Evolutionary conservation across 2,888 invertebrate species (phyloP).

Genomic region (Lochmaea capreae): DNA sequence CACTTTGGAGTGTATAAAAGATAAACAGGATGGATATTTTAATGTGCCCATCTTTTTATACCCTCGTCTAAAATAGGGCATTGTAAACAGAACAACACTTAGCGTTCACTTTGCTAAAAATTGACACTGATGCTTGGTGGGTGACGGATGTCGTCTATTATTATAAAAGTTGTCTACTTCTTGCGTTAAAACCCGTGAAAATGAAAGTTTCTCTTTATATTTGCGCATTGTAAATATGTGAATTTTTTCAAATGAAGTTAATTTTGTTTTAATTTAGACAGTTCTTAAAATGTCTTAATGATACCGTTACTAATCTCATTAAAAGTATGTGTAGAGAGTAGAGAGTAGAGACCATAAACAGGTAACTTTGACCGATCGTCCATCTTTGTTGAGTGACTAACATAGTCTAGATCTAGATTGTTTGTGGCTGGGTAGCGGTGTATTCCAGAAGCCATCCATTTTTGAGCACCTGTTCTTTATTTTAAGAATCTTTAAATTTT

Average conservation of each 20-base stretch:
- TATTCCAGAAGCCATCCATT: too few species aligned
- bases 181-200: constrained; percentile 44
- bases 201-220: constrained; percentile 43
- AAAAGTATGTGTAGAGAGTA: too few species aligned
- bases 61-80: constrained; percentile 57
- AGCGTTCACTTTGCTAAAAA: constrained; percentile 49
- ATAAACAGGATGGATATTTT: constrained; percentile 53
- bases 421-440: too few species aligned
- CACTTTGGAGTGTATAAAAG: constrained; percentile 56
- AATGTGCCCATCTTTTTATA: constrained; percentile 57
- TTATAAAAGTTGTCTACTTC: constrained; percentile 42
- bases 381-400: too few species aligned
- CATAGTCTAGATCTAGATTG: too few species aligned
- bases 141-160: constrained; percentile 43
- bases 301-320: too few species aligned
- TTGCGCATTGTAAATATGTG: neutral
- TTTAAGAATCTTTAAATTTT: too few species aligned
- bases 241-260: neutral
- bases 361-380: too few species aligned
- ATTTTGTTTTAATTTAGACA: too few species aligned
- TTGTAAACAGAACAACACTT: constrained; percentile 57
- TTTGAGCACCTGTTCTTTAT: too few species aligned
- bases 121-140: constrained; percentile 34
- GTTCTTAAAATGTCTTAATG: too few species aligned
- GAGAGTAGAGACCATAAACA: too few species aligned